These are phyloP conservation scores for Rhizoglyphus robini DNA, from an alignment of 1,140 invertebrate genomes.

Conservation along the genomic window DNA sequence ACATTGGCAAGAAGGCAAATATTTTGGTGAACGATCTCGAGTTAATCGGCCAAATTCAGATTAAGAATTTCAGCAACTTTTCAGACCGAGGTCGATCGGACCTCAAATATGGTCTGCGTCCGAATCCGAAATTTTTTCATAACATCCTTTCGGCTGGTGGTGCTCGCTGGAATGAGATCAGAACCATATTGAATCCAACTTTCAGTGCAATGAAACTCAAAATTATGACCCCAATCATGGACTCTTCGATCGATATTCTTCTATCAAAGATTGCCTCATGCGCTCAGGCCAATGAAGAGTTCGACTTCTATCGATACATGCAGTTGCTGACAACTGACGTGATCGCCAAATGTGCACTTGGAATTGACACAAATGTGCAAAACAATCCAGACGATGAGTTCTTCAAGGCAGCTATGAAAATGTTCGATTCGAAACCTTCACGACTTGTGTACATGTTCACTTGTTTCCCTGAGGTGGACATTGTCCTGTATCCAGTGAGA, in stretches of 20 bases:
- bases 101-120: neutral
- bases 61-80: slow-evolving; percentile 33
- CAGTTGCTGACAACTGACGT: slow-evolving; percentile 39
- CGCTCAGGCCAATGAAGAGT: slow-evolving; percentile 22
- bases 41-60: slow-evolving; percentile 32
- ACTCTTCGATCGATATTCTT: slow-evolving; percentile 29
- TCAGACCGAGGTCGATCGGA: slow-evolving; percentile 27
- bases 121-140: neutral
- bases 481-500: slow-evolving; percentile 15
- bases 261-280: slow-evolving; percentile 26
- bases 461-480: slow-evolving; percentile 17
- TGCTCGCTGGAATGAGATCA: slow-evolving; percentile 39
- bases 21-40: slow-evolving; percentile 32
- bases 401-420: slow-evolving; percentile 16
- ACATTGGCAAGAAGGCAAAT: slow-evolving; percentile 29
- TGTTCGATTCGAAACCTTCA: slow-evolving; percentile 15
- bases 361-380: slow-evolving; percentile 28
- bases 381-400: slow-evolving; percentile 19
- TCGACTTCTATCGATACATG: slow-evolving; percentile 33
- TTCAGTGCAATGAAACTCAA: slow-evolving; percentile 41
- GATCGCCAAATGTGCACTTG: slow-evolving; percentile 39
- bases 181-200: slow-evolving; percentile 39
- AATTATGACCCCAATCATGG: slow-evolving; percentile 32
- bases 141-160: slow-evolving; percentile 25
- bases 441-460: neutral